Base-by-base conservation (phyloP, 1,140 invertebrate species). In the Rhyzopertha dominica region DNA sequence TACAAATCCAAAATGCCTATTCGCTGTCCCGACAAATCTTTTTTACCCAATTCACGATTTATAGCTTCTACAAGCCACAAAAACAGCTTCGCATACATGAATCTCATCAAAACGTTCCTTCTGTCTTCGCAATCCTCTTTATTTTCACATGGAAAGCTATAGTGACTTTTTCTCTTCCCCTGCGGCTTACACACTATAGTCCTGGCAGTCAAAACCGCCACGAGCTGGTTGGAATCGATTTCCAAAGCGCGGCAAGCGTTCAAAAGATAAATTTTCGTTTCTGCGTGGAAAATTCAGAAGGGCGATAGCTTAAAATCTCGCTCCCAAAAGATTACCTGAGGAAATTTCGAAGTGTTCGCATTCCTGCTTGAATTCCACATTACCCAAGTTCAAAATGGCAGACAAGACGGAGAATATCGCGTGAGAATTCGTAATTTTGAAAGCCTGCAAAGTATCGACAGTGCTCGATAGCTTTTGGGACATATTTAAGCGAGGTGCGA, bases 1-100 rank as follows among this genome's bases (percentile, higher is more conserved):
- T 84, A 85, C 55, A 87, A 81, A 65, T 87, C 84, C 52, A 87
- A 67, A 43, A 73, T 68, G 34, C 70, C 71, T 67, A 25, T 34
- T 9, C 19, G 39, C 8, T 16, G 24, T 20, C 32, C 19, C 4
- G 4, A 28, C 12, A 28, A 39, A 29, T 9, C 5, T 4, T 29
- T 7, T n/a, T 17, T 16, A 12, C 22, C 14, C n/a, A 42, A 37
- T 28, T 48, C 30, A 16, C 43, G 18, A 23, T 54, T 54, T 13
- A 54, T 47, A 5, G 37, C 13, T 9, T 51, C 46, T 1, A 55
- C 46, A 17, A 55, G 13, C 53, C 53, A 55, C 5, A 23, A 24
- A n/a, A 55, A 55, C 4, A 55, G 40, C n/a, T 44, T 39, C n/a
- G 48, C 40, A 25, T 55, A 55, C 17, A 55, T 29, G 29, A 36